Conservation (phyloP, 2,888 invertebrate genomes). For the Schizotus pectinicornis region DNA sequence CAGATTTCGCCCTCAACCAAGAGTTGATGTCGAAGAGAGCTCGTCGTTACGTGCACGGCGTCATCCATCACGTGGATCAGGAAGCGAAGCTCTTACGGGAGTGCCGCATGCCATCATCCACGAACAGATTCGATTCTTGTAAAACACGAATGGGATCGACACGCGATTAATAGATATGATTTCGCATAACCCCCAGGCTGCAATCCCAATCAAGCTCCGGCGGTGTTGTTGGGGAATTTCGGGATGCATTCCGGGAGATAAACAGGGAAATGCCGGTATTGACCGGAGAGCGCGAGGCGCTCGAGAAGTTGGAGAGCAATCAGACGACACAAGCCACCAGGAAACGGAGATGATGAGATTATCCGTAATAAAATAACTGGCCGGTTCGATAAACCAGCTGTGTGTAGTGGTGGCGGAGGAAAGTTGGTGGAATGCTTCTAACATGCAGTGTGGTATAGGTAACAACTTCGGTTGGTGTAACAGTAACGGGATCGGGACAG, state of each 20-base stretch:
- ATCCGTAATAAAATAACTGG: conserved; percentile 35
- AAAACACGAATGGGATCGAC: neutral
- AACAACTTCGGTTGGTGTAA: conserved; percentile 14
- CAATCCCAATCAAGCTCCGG: neutral
- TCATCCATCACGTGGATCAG: conserved; percentile 31
- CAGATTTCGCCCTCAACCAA: conserved; percentile 19
- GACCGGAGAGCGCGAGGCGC: neutral
- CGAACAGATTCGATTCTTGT: too few species aligned
- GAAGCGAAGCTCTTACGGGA: conserved; percentile 18
- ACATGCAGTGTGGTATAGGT: conserved; percentile 6
- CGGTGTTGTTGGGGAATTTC: conserved; percentile 5
- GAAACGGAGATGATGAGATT: conserved; percentile 34
- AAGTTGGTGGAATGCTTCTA: conserved; percentile 23
- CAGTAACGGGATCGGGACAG: conserved; percentile 30
- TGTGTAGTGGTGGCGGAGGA: conserved; percentile 16
- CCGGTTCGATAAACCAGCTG: conserved; percentile 31
- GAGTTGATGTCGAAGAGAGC: conserved; percentile 7
- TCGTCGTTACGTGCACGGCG: conserved; percentile 26
- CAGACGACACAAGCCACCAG: conserved; percentile 24
- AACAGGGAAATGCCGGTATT: neutral
- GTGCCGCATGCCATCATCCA: conserved; percentile 6
- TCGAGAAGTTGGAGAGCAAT: neutral
- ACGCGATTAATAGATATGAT: neutral
- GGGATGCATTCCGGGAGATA: too few species aligned
- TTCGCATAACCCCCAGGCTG: too few species aligned